These are phyloP conservation scores for Ahaetulla prasina DNA, from an alignment of 2,113 vertebrate species.

Conservation along the genomic window DNA sequence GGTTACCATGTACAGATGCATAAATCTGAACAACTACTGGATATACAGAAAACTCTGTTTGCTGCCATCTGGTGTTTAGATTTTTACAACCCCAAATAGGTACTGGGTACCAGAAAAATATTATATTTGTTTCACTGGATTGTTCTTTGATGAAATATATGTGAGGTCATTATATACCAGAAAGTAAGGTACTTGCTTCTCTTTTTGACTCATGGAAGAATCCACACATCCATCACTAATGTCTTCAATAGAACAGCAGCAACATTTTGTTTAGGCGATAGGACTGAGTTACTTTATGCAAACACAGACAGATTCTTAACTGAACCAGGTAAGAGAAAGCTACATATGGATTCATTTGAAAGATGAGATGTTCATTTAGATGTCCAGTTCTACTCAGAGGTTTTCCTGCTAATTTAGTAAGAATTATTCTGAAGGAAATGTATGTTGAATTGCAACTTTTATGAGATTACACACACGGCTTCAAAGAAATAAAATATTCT, in stretches of 20 bases:
- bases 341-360: neutral
- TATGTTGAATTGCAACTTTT: neutral
- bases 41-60: neutral
- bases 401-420: neutral
- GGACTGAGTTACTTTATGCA: neutral
- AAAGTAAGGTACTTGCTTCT: neutral
- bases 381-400: neutral
- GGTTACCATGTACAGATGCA: neutral
- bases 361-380: neutral
- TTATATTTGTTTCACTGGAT: neutral
- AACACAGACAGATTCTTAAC: neutral
- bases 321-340: neutral
- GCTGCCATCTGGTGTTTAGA: neutral
- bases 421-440: neutral
- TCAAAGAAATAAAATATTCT: neutral
- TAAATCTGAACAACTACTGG: neutral
- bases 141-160: neutral
- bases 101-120: neutral
- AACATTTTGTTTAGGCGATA: neutral
- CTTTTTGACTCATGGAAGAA: neutral
- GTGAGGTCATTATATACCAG: neutral
- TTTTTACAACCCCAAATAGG: neutral
- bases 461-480: neutral
- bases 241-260: neutral
- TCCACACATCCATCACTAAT: neutral